A percentile compares a stretch with the other conserved stretches of the same genome.
Conservation (phyloP, 2,888 invertebrate species). For the Choreutis nemorana region DNA sequence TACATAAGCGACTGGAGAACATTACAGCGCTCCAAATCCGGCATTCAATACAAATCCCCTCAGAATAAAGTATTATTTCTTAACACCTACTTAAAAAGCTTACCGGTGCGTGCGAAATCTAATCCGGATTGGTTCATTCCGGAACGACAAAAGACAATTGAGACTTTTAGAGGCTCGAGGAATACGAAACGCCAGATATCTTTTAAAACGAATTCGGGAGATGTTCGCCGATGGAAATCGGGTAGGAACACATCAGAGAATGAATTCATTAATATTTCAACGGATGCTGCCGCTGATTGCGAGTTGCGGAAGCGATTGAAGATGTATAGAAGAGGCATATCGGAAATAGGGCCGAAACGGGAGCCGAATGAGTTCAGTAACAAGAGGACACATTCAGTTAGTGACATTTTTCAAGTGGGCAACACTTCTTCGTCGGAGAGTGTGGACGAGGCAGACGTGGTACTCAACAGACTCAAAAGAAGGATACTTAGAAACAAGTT, state of each 20-base stretch:
- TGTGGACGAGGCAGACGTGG: conserved; percentile 58
- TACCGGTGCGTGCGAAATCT: conserved; percentile 42
- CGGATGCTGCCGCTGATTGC: conserved; percentile 47
- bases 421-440: conserved; percentile 59
- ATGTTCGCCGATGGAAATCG: too few species aligned
- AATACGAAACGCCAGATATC: conserved; percentile 26
- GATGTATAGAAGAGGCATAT: conserved; percentile 58
- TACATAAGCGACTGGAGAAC: conserved; percentile 15
- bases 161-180: conserved; percentile 12
- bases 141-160: conserved; percentile 34
- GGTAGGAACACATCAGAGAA: conserved; percentile 41
- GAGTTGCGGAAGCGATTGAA: conserved; percentile 58
- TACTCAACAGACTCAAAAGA: conserved; percentile 55
- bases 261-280: conserved; percentile 46
- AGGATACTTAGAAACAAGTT: conserved; percentile 59
- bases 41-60: conserved; percentile 39
- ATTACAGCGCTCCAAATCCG: conserved; percentile 46
- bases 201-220: conserved; percentile 23
- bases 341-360: conserved; percentile 39
- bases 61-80: conserved; percentile 57
- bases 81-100: conserved; percentile 60
- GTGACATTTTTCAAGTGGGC: conserved; percentile 25
- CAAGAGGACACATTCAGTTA: conserved; percentile 43
- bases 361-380: conserved; percentile 28
- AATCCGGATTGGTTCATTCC: conserved; percentile 52